Evolutionary conservation across 2,888 invertebrate species (phyloP), one percentile per base, ranked within the genome.

Genomic region (Neoitamus cyanurus): DNA sequence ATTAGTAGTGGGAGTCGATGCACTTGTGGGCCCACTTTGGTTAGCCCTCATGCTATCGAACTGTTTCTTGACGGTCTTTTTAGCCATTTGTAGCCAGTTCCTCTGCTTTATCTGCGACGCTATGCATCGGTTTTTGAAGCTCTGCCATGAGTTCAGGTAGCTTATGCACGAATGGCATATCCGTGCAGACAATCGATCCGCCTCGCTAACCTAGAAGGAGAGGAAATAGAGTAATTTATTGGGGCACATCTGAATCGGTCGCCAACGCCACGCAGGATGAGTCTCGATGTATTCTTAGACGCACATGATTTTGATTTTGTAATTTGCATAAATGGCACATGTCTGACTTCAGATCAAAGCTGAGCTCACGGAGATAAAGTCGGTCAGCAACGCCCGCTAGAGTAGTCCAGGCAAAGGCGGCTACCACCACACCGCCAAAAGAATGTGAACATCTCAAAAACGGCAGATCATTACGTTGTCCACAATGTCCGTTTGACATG

Each of bases 91-190:
- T 86, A 90, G 87, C 90, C 91, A 91, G 84, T 89, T 89, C 37
- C 88, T 89, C 86, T 91, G 91, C 87, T 91, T 91, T 37, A 87
- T 86, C 85, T 91, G 91, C 13, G 91, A 89, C 82, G 90, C 89
- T 46, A 90, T 86, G 87, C 91, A 91, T 46, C 91, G 91, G 88
- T 91, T 91, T 84, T 91, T 91, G 87, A 91, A 91, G 86, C 91
- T 91, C 88, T 91, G 91, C 91, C 91, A 91, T 69, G 91, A 91
- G 87, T 91, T 91, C 86, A 91, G 87, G 86, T 90, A 91, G 86
- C 91, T 91, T 85, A 91, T 91, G 87, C 91, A 91, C 85, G 90
- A 90, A 85, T 91, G 91, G 85, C 91, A 91, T 84, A 91, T 90
- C 37, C 90, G 87, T 85, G 90, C 85, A 72, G 91, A 91, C n/a